Evolutionary conservation across 2,113 vertebrate genomes (phyloP).

Genomic region (Oreochromis aureus): DNA sequence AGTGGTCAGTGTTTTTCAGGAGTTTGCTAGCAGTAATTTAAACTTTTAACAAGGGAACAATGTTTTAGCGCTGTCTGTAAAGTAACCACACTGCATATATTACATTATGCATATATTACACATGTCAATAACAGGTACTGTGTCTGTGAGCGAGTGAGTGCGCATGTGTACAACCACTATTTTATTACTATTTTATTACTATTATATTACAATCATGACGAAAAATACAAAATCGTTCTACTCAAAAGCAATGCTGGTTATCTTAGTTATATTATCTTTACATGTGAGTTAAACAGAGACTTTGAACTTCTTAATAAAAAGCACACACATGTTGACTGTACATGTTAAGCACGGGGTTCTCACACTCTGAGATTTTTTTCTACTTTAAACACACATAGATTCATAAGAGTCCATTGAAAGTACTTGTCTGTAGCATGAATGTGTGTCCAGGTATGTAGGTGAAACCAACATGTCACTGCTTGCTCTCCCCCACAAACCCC

Average conservation of each 20-base stretch:
- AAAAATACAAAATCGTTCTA: not conserved
- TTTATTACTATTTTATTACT: not conserved
- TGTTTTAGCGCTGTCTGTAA: not conserved
- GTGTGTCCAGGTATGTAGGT: conserved; percentile 26
- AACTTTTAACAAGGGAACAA: not conserved
- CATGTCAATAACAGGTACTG: not conserved
- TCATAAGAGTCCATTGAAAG: not conserved
- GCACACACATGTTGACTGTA: not conserved
- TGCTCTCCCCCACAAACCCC: not conserved
- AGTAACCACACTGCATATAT: not conserved
- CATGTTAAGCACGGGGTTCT: not conserved
- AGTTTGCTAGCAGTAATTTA: not conserved
- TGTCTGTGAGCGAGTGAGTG: not conserved
- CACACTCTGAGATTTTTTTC: not conserved
- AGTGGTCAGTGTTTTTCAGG: not conserved
- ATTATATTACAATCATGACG: not conserved
- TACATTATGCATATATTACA: not conserved
- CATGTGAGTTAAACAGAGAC: not conserved
- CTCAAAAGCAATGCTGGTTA: not conserved
- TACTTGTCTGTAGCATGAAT: not conserved
- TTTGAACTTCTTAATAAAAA: not conserved
- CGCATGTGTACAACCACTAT: not conserved
- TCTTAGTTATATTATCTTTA: not conserved
- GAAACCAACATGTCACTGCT: conserved; percentile 21
- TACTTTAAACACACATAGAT: not conserved